Base-by-base conservation (phyloP, 2,888 invertebrate species). In the Germaria angustata region DNA sequence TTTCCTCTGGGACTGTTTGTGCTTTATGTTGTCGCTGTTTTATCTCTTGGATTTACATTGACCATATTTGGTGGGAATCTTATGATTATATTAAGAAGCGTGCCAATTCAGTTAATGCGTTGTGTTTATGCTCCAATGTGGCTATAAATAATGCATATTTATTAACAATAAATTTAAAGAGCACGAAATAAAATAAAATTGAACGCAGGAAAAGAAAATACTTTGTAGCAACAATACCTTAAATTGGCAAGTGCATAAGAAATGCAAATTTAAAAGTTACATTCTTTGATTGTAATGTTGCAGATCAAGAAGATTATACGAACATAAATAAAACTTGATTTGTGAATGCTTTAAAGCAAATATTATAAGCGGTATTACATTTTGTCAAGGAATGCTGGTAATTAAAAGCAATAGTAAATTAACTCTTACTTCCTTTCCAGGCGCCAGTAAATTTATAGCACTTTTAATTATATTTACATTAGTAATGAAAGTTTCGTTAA, bases 71-170 rank as follows among this genome's bases (percentile, higher is more conserved):
- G 75, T 61, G 75, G 9, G 79, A 82, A 79, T 75, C 65, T 53
- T 71, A 65, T 66, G 75, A 75, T 82, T 79, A 66, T 59, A 82
- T 75, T 79, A 82, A 71, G 75, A 66, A 78, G 71, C 79, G 75
- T 82, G 73, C 81, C 81, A 81, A 73, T 73, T 32, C 41, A 55
- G 72, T 69, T 73, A 55, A 68, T 57, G 59, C 59, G 28, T 44
- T 66, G 34, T 57, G 15, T 81, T 77, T 78, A 55, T 72, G 61
- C 57, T 55, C 17, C 46, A 9, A 15, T 63, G 49, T 39, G 28
- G 49, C 57, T 55, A 69, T 78, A 81, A 73, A 81, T 78, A 78
- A 73, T 81, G 57, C 69, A 78, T 81, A 78, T 78, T 78, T 81
- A 78, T 78, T 77, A 78, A 78, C 73, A 73, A 78, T 81, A 78